Evolutionary conservation across 2,888 invertebrate species (phyloP).

Genomic region (Phorcus lineatus): DNA sequence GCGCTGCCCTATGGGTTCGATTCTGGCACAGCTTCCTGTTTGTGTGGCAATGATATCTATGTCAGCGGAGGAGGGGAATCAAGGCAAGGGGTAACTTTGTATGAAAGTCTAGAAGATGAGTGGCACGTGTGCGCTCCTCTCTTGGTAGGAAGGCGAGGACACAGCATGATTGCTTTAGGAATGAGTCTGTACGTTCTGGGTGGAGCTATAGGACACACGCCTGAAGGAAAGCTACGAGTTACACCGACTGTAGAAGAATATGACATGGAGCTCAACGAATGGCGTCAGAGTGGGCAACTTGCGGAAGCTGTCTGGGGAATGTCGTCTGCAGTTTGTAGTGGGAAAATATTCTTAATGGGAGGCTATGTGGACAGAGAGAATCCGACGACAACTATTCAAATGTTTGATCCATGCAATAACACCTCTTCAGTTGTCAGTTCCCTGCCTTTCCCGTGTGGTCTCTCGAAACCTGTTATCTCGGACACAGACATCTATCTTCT

Average conservation of each 20-base stretch:
- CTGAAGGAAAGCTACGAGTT: background rate
- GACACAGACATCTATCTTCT: conserved; percentile 25
- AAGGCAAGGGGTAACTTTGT: conserved; percentile 28
- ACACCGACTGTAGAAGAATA: conserved; percentile 33
- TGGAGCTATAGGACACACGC: conserved; percentile 31
- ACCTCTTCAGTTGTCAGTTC: conserved; percentile 23
- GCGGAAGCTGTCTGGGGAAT: conserved; percentile 35
- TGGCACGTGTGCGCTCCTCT: conserved; percentile 36
- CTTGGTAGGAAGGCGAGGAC: conserved; percentile 32
- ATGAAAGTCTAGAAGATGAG: conserved; percentile 27
- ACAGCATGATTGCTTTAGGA: conserved; percentile 26
- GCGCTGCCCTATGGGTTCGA: conserved; percentile 35
- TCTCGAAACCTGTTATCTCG: conserved; percentile 24
- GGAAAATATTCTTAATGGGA: conserved; percentile 30
- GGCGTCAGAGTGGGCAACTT: conserved; percentile 30
- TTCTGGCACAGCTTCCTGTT: conserved; percentile 34
- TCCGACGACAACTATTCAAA: conserved; percentile 31
- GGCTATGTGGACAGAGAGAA: conserved; percentile 32
- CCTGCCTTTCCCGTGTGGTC: conserved; percentile 31
- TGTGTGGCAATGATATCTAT: conserved; percentile 33
- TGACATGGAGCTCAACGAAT: conserved; percentile 29
- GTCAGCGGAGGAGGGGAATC: conserved; percentile 35
- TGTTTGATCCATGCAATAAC: conserved; percentile 27
- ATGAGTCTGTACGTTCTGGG: conserved; percentile 29
- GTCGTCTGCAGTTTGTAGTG: conserved; percentile 28